Evolutionary conservation across 2,888 invertebrate genomes (phyloP), one percentile per base, ranked within the genome.

Genomic region (Pristionchus mayeri): DNA sequence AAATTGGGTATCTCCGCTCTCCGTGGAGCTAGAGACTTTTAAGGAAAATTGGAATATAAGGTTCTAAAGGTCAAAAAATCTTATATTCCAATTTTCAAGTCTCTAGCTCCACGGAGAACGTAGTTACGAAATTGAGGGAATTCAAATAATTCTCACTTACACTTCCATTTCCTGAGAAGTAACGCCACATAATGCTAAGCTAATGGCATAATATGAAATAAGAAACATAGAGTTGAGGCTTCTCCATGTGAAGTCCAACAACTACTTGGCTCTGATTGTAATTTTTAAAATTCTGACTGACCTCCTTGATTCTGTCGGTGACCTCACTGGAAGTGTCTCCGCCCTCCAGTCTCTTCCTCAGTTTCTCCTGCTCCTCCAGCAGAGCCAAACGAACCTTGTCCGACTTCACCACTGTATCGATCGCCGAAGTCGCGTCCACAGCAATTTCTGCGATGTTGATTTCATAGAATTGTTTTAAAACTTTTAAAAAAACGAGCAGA

Each of bases 371-470:
- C 93, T 98, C 97, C 24, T 95, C 95, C 78, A 98, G 93, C 84
- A 99, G 94, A 87, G 95, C 95, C 71, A 95, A 95, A 86, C 98
- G 95, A 93, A 97, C 97, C 13, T 96, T 96, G 94, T 99, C 99
- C 0, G 98, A 96, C 87, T 96, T 96, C 11, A 99, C 94, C 18
- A 99, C 96, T 0, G 97, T 96, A 87, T 97, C 96, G 1, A 99
- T 97, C 0, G 99, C 98, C 16, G 96, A 95, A 84, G 96, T 95
- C 89, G 97, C 96, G 92, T 98, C 98, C 40, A 99, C 98, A 95
- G 98, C 98, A 67, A 99, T 98, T 95, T 99, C 99, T 95, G 96
- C 48, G n/a, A n/a, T n/a, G n/a, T n/a, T n/a, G n/a, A n/a, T n/a
- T n/a, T n/a, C n/a, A n/a, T n/a, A n/a, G n/a, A n/a, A 90, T 83